Percentiles rank a stretch among this genome's conserved stretches.
phyloP scores from a whole-genome alignment of 2,113 vertebrate genomes.

The Sialia sialis region DNA sequence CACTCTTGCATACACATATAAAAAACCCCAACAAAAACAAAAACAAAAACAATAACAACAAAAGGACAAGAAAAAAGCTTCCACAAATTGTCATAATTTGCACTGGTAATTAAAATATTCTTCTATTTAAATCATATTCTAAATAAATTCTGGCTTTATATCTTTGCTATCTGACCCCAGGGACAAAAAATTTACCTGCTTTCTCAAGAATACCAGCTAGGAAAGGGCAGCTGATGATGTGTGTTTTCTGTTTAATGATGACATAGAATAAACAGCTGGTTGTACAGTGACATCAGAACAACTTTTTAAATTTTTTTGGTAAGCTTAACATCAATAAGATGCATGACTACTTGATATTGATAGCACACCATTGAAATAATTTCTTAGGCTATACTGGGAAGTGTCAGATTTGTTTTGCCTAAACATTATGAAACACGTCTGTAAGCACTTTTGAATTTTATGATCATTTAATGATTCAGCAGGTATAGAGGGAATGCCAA shows the following conservation, averaged over 20 bases:
- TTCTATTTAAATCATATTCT: not conserved
- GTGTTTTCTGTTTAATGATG: not conserved
- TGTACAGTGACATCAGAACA: not conserved
- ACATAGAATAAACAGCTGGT: not conserved
- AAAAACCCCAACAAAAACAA: too few relatives aligned
- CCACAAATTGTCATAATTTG: not conserved
- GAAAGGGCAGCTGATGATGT: not conserved
- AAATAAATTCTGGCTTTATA: not conserved
- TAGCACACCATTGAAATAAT: not conserved
- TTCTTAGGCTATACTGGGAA: not conserved
- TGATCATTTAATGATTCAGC: not conserved
- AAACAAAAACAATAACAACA: not conserved
- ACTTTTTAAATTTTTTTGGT: too few relatives aligned
- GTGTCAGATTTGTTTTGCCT: not conserved
- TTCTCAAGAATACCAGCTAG: not conserved
- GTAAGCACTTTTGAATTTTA: not conserved
- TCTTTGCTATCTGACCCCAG: not conserved
- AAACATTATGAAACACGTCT: not conserved
- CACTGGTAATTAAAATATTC: not conserved
- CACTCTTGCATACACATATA: not conserved
- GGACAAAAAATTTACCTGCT: fast-evolving
- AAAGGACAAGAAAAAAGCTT: fast-evolving
- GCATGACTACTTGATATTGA: not conserved
- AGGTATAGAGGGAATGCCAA: not conserved
- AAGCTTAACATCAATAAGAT: not conserved